A percentile compares a stretch with the other conserved stretches of the same genome.
These are phyloP conservation scores for Apomyelois bistriatella DNA, from an alignment of 2,888 invertebrate species.

Conservation along the genomic window DNA sequence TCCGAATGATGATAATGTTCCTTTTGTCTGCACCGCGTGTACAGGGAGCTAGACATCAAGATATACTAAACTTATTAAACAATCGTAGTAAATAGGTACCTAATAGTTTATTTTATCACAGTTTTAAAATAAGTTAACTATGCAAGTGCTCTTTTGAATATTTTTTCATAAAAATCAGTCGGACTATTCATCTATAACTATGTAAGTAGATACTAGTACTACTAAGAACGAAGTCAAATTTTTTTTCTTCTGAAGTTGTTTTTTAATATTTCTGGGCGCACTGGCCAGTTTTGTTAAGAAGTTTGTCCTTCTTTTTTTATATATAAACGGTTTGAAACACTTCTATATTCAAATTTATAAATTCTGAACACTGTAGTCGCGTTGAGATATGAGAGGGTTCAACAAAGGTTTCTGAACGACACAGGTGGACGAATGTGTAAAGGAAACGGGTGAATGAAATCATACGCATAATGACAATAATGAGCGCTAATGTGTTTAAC, in stretches of 20 bases:
- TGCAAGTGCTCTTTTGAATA: too few species aligned
- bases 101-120: too few species aligned
- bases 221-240: too few species aligned
- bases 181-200: too few species aligned
- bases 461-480: slow-evolving; percentile 25
- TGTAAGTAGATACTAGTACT: too few species aligned
- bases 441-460: slow-evolving; percentile 31
- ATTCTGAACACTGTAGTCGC: not conserved
- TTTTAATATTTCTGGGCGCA: not conserved
- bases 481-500: slow-evolving; percentile 18
- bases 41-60: not conserved
- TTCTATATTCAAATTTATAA: not conserved
- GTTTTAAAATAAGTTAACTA: too few species aligned
- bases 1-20: slow-evolving; percentile 38
- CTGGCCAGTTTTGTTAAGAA: not conserved
- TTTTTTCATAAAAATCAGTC: too few species aligned
- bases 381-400: not conserved
- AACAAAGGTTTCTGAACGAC: slow-evolving; percentile 17
- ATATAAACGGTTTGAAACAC: not conserved
- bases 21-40: slow-evolving; percentile 23
- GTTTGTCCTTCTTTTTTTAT: too few species aligned
- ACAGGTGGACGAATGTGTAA: slow-evolving; percentile 27
- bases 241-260: too few species aligned
- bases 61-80: too few species aligned
- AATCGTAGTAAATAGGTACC: too few species aligned